Percentiles rank a stretch among this genome's conserved stretches.
These are phyloP conservation scores for Trichogramma dendrolimi DNA, from an alignment of 2,888 invertebrate species.

Conservation along the genomic window DNA sequence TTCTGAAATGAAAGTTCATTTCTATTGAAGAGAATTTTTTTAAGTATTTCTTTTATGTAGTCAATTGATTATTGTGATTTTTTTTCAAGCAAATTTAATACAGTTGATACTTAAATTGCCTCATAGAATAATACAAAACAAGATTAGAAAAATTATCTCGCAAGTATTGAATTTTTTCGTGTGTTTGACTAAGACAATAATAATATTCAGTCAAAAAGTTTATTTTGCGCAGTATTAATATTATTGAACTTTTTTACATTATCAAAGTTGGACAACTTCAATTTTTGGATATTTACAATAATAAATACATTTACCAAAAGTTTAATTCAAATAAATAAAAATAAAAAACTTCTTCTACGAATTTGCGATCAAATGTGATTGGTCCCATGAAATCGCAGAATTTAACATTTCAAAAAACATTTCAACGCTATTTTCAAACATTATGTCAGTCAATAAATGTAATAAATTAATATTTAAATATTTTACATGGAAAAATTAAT, in stretches of 20 bases:
- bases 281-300: not conserved
- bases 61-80: no score
- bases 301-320: slow-evolving; percentile 1
- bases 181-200: not conserved
- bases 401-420: not conserved
- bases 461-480: no score
- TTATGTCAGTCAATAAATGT: not conserved
- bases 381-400: slow-evolving; percentile 27
- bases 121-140: no score
- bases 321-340: no score
- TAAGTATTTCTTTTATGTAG: no score
- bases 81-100: no score
- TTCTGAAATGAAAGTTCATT: no score
- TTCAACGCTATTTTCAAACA: not conserved
- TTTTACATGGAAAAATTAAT: not conserved
- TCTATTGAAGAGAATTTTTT: no score
- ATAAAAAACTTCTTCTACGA: not conserved
- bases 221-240: slow-evolving; percentile 19
- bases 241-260: not conserved
- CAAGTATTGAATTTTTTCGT: no score
- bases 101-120: no score
- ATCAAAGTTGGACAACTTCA: not conserved
- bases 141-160: no score
- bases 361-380: slow-evolving; percentile 25
- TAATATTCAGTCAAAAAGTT: slow-evolving; percentile 2